Conservation (phyloP, 1,140 invertebrate species). For the Nasonia giraulti region DNA sequence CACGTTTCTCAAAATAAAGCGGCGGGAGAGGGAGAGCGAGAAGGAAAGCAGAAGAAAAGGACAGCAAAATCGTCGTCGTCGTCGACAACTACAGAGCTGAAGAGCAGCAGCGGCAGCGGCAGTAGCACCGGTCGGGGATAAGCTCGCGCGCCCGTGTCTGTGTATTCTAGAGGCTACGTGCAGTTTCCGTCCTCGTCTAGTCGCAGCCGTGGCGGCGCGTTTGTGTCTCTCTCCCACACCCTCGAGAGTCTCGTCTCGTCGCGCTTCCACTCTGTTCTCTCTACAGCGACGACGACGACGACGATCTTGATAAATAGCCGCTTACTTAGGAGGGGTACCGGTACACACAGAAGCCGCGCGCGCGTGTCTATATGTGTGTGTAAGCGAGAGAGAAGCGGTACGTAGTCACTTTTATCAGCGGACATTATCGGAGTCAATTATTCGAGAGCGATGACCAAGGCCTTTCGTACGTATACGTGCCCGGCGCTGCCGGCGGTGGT, state of each 20-base stretch:
- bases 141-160: not conserved
- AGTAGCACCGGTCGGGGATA: not conserved
- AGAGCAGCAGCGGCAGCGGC: not conserved
- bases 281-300: conserved; percentile 25
- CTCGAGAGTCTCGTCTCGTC: conserved; percentile 3
- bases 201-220: not conserved
- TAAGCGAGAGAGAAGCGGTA: not conserved
- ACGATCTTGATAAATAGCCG: conserved; percentile 62
- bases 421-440: conserved; percentile 59
- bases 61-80: conserved; percentile 6
- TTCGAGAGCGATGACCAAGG: conserved; percentile 50
- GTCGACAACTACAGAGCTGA: not conserved
- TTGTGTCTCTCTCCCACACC: not conserved
- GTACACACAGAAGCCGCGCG: not conserved
- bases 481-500: not conserved
- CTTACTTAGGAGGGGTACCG: conserved; percentile 39
- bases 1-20: not conserved
- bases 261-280: conserved; percentile 1
- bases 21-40: not conserved
- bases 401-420: conserved; percentile 50
- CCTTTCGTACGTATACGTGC: not conserved
- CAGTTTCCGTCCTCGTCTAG: not conserved
- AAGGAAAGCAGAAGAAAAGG: not conserved
- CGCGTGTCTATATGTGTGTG: not conserved
- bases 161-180: not conserved